phyloP scores from a whole-genome alignment of 2,888 invertebrate species.

The Oligia fasciuncula region DNA sequence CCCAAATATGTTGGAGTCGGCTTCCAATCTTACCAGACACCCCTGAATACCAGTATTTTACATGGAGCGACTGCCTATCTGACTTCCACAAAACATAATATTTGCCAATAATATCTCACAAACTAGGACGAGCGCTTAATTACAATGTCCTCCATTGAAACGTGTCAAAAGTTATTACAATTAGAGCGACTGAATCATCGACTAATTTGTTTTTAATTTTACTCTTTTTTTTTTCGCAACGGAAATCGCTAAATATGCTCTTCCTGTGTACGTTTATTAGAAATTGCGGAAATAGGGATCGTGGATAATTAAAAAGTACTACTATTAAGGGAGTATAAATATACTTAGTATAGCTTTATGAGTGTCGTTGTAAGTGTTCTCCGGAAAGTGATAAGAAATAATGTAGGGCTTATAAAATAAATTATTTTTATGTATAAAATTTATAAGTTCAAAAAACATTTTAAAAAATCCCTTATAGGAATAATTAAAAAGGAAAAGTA shows the following conservation, averaged over 20 bases:
- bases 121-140: constrained; percentile 65
- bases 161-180: constrained; percentile 69
- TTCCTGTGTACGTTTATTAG: constrained; percentile 71
- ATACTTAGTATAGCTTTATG: neutral
- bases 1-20: neutral
- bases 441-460: neutral
- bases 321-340: constrained; percentile 9
- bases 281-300: constrained; percentile 50
- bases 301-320: constrained; percentile 34
- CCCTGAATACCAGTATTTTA: neutral
- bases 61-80: neutral
- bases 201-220: constrained; percentile 69
- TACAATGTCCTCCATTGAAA: constrained; percentile 72
- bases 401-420: neutral
- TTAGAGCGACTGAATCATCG: constrained; percentile 67
- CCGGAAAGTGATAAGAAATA: neutral
- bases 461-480: neutral
- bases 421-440: neutral
- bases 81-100: constrained; percentile 36
- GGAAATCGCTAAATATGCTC: constrained; percentile 76
- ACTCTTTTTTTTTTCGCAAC: constrained; percentile 67
- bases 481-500: neutral
- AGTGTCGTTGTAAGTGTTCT: neutral
- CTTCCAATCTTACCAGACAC: neutral
- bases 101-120: constrained; percentile 54